Base-by-base conservation (phyloP, 35 echinoderm and acorn worm species). In the Lytechinus variegatus region DNA sequence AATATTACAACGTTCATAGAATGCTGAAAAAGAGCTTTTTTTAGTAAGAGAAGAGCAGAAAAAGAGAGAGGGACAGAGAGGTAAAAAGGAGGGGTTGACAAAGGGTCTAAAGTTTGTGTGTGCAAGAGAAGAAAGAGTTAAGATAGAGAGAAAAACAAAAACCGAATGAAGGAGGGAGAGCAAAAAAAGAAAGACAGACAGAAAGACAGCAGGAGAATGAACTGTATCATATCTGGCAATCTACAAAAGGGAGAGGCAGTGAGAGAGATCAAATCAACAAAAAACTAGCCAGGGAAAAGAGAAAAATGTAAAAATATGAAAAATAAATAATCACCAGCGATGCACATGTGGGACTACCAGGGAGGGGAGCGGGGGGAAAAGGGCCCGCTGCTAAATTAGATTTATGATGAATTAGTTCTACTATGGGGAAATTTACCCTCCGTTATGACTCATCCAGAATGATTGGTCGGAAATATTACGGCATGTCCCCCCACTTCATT, bases 381-480 rank as follows among this genome's bases (percentile, higher is more conserved):
- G 5, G 66, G 19, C 2, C 66, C 66, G 66, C n/a, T 79, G 66
- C 66, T 7, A 79, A 79, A 79, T 79, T 79, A 79, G 66, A 79
- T 79, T 79, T 79, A 79, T 79, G 66, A 79, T 79, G 66, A 79
- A 79, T 79, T 79, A 79, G 66, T 79, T 79, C 14, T 19, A 79
- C 66, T 79, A 79, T 79, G 66, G 66, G 66, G 66, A 79, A 79
- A 79, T 79, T 79, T 79, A 79, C 66, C 66, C 66, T 79, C 66
- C 4, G 66, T 79, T 79, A 79, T 79, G 66, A 79, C 66, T 79
- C 66, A 79, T 79, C 66, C 4, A 3, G 6, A 7, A 79, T 79
- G 66, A 79, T 79, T 79, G 66, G 66, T 79, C 66, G 66, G 66
- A 79, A 79, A 79, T 79, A 79, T 79, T 79, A 79, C 66, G 8